Conservation (phyloP, 2,797 vertebrate species). For the Esox masquinongy region DNA sequence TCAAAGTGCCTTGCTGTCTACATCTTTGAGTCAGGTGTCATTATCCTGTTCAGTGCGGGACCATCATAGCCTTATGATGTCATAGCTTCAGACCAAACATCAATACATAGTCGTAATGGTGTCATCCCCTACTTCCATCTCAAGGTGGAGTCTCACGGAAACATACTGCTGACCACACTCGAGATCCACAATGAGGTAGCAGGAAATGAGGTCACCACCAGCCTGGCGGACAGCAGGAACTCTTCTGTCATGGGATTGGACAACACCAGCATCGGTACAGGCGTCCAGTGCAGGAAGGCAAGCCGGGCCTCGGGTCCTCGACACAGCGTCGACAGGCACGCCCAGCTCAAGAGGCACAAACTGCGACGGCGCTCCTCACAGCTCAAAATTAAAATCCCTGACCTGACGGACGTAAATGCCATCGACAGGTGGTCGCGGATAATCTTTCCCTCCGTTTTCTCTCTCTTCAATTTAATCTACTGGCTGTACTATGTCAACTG, state of each 20-base stretch:
- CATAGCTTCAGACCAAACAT: neutral
- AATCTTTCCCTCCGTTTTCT: constrained; percentile 94
- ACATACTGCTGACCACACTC: constrained; percentile 88
- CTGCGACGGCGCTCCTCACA: constrained; percentile 91
- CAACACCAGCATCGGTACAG: constrained; percentile 72
- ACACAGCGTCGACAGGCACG: constrained; percentile 80
- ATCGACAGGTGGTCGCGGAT: constrained; percentile 96
- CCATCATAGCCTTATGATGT: neutral
- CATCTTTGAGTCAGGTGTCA: no score
- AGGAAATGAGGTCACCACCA: constrained; percentile 85
- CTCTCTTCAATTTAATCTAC: constrained; percentile 94
- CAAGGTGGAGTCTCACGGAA: constrained; percentile 89
- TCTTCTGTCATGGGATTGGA: constrained; percentile 89
- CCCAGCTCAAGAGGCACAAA: constrained; percentile 82
- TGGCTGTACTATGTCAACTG: constrained; percentile 94
- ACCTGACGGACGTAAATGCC: constrained; percentile 95
- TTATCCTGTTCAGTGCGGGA: neutral
- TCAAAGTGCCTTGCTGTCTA: no score
- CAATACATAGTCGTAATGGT: neutral
- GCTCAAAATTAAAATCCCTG: constrained; percentile 94
- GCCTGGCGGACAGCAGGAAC: constrained; percentile 86
- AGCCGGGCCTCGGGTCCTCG: constrained; percentile 81
- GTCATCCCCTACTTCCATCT: neutral
- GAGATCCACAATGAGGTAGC: constrained; percentile 93
- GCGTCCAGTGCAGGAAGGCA: constrained; percentile 93